Conservation (phyloP, 2,888 invertebrate genomes). For the Anoplius nigerrimus region DNA sequence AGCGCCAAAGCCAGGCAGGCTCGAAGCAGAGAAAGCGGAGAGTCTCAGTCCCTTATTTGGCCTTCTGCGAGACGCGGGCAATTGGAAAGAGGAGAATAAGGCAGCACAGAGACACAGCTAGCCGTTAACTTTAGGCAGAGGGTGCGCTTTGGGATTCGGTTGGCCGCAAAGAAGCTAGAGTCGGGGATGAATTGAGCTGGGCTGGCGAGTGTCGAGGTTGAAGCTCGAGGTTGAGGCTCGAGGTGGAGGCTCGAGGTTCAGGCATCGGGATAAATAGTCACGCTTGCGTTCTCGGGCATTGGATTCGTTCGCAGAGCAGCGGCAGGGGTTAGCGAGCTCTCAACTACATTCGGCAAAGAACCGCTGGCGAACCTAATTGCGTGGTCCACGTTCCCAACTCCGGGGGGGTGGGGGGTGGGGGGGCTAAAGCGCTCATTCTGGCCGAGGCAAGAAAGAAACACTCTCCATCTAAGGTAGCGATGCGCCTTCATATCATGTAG, state of each 20-base stretch:
- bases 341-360: constrained; percentile 39
- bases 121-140: constrained; percentile 31
- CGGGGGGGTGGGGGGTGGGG: too few relatives aligned
- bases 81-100: constrained; percentile 24
- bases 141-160: constrained; percentile 37
- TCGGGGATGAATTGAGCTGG: too few relatives aligned
- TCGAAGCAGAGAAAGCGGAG: constrained; percentile 48
- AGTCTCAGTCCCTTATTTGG: constrained; percentile 31
- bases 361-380: constrained; percentile 46
- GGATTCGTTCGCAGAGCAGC: constrained; percentile 39
- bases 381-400: too few relatives aligned
- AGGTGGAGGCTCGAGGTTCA: too few relatives aligned
- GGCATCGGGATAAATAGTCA: too few relatives aligned
- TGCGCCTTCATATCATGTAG: constrained; percentile 25
- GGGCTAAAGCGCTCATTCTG: too few relatives aligned
- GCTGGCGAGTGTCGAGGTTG: too few relatives aligned
- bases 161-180: constrained; percentile 49
- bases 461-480: constrained; percentile 26
- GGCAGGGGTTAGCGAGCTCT: constrained; percentile 54
- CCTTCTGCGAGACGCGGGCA: constrained; percentile 1
- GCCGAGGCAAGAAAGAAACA: too few relatives aligned
- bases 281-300: not conserved
- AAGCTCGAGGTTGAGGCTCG: too few relatives aligned
- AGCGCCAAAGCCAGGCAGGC: constrained; percentile 56
- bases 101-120: constrained; percentile 50